phyloP scores from a whole-genome alignment of 2,797 vertebrate species.

The Myotis vivesi region DNA sequence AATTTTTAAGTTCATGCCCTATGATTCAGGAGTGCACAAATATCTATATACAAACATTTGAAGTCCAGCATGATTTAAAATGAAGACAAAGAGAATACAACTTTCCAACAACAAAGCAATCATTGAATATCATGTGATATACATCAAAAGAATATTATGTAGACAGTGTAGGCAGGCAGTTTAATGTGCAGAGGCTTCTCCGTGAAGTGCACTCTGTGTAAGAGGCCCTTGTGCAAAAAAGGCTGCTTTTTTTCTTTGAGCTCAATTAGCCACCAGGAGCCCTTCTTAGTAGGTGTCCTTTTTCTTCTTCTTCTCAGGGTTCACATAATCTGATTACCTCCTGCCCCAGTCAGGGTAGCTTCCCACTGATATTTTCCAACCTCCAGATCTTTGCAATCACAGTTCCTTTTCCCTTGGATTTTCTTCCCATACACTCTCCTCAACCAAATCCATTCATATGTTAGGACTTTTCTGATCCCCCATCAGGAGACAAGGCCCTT shows the following conservation, averaged over 20 bases:
- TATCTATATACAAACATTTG: background rate
- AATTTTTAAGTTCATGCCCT: background rate
- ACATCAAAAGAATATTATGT: background rate
- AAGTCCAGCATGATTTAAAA: constrained; percentile 40
- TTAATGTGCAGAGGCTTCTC: too few relatives aligned
- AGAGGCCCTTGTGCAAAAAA: too few relatives aligned
- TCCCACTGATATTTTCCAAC: background rate
- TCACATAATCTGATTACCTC: background rate
- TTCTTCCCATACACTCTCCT: background rate
- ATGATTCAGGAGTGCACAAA: background rate
- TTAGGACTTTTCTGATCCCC: background rate
- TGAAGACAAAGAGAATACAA: background rate
- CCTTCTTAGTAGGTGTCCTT: background rate
- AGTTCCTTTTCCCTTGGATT: background rate
- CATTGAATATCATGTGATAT: background rate
- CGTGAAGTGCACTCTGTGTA: too few relatives aligned
- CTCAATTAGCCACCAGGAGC: background rate
- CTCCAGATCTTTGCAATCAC: background rate
- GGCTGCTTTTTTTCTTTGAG: too few relatives aligned
- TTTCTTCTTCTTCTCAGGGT: background rate
- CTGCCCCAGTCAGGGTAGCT: background rate
- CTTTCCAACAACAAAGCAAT: constrained; percentile 10
- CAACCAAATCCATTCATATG: background rate
- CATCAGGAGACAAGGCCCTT: background rate
- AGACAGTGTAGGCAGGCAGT: background rate